Conservation (phyloP, 1,140 invertebrate genomes). For the Palaemon carinicauda region DNA sequence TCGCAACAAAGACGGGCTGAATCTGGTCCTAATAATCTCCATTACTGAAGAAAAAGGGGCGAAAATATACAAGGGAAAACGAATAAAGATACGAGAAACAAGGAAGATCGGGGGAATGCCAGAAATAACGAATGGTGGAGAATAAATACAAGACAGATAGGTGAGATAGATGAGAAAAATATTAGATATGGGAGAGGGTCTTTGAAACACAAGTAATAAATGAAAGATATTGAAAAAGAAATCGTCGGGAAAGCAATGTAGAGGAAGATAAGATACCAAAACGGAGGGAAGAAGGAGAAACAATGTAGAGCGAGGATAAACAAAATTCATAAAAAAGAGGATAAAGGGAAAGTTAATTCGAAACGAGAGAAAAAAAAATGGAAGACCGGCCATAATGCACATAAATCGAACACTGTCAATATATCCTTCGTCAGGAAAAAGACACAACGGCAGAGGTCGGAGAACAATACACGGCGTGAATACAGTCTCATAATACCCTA, state of each 20-base stretch:
- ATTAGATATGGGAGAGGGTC: background rate
- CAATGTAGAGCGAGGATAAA: background rate
- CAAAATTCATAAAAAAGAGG: background rate
- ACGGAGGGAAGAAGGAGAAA: too few relatives aligned
- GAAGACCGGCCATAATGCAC: background rate
- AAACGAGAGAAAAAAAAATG: background rate
- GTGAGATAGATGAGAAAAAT: background rate
- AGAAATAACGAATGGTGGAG: background rate
- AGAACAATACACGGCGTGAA: too few relatives aligned
- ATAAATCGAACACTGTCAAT: background rate
- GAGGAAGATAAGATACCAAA: background rate
- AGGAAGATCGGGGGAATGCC: too few relatives aligned
- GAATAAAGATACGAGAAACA: background rate
- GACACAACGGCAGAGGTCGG: too few relatives aligned
- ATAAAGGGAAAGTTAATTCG: background rate
- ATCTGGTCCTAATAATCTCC: too few relatives aligned
- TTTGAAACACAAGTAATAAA: background rate
- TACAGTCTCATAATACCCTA: too few relatives aligned
- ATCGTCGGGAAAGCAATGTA: background rate
- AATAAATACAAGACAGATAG: background rate
- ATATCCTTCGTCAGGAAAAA: too few relatives aligned
- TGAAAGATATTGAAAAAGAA: background rate
- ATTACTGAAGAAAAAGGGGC: too few relatives aligned
- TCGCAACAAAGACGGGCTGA: too few relatives aligned
- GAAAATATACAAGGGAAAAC: too few relatives aligned